Percentiles rank a stretch among this genome's conserved stretches.
These are phyloP conservation scores for Basileuterus tristriatus DNA, from an alignment of 2,797 vertebrate genomes.

Conservation along the genomic window DNA sequence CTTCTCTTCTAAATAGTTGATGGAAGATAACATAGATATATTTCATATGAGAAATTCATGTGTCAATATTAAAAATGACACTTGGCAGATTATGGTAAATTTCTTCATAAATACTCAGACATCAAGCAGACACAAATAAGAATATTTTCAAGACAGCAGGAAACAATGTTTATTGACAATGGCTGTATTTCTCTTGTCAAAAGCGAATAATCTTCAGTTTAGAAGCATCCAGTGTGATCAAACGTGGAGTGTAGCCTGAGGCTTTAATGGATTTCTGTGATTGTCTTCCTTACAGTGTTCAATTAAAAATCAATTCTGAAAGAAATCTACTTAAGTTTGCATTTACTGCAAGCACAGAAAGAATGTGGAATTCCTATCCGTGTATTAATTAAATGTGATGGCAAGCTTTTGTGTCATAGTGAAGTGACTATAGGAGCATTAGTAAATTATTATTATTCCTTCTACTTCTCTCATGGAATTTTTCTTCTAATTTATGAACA, in stretches of 20 bases:
- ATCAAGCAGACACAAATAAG: neutral
- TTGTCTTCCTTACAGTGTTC: neutral
- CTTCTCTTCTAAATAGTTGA: neutral
- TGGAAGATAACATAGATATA: neutral
- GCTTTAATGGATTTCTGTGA: neutral
- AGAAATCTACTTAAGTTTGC: neutral
- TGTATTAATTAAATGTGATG: neutral
- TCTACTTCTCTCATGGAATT: fast-evolving
- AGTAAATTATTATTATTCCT: neutral
- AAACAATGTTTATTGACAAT: neutral
- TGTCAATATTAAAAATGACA: neutral
- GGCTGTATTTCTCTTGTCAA: neutral
- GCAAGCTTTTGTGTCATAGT: neutral
- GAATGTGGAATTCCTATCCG: neutral
- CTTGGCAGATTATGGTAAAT: neutral
- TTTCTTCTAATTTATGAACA: neutral
- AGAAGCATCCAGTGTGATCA: neutral
- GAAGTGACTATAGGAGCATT: neutral
- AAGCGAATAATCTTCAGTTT: neutral
- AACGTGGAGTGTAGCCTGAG: neutral
- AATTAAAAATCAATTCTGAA: neutral
- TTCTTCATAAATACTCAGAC: neutral
- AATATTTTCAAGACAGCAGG: neutral
- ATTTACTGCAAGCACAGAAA: neutral
- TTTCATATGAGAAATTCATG: neutral